Evolutionary conservation across 2,888 invertebrate species (phyloP).

Genomic region (Galeruca laticollis): DNA sequence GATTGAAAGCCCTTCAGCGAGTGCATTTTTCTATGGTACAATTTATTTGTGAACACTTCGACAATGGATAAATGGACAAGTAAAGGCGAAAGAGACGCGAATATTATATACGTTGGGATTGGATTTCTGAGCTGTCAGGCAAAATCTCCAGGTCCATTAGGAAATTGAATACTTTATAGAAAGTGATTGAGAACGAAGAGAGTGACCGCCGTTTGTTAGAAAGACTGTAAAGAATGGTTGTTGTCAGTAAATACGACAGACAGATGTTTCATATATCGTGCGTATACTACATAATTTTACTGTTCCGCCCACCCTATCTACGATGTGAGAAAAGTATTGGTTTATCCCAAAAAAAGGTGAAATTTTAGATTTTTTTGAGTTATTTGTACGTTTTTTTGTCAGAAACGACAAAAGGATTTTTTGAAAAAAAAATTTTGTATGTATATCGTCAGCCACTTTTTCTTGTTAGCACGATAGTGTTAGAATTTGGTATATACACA

Average conservation of each 20-base stretch:
- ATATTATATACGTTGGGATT: constrained; percentile 41
- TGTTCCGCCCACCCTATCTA: too few species aligned
- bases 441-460: too few species aligned
- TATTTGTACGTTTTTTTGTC: too few species aligned
- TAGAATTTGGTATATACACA: too few species aligned
- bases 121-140: constrained; percentile 39
- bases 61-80: constrained; percentile 36
- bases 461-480: too few species aligned
- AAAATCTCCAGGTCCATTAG: constrained; percentile 41
- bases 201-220: constrained; percentile 22
- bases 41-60: constrained; percentile 33
- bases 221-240: constrained; percentile 23
- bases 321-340: too few species aligned
- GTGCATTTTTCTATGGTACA: constrained; percentile 33
- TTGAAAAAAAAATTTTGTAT: too few species aligned
- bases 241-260: constrained; percentile 13
- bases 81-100: constrained; percentile 30
- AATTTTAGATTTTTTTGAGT: too few species aligned
- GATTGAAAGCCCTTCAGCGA: constrained; percentile 29
- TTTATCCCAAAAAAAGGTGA: too few species aligned
- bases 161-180: constrained; percentile 37
- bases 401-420: too few species aligned
- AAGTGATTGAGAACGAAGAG: constrained; percentile 32
- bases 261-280: not conserved
- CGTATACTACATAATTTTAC: too few species aligned